Evolutionary conservation across 2,797 vertebrate genomes (phyloP).

Genomic region (Oreochromis grahami): DNA sequence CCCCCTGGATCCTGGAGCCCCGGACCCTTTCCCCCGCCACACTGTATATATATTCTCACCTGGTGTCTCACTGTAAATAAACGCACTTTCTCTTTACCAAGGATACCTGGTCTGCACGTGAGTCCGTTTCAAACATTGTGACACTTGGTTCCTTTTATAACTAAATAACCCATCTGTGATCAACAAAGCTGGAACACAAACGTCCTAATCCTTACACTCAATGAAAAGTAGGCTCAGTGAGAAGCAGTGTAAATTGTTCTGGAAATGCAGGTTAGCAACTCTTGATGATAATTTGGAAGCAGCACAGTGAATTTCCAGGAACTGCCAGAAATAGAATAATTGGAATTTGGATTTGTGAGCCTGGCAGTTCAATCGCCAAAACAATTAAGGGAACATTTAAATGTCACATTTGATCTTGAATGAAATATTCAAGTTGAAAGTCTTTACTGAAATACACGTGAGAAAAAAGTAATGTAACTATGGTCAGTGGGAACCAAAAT

Average conservation of each 20-base stretch:
- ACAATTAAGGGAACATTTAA: not conserved
- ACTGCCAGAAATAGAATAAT: not conserved
- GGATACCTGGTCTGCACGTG: too few relatives aligned
- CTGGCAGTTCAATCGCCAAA: not conserved
- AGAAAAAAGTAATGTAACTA: not conserved
- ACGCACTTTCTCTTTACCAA: too few relatives aligned
- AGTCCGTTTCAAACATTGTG: too few relatives aligned
- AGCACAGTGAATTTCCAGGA: not conserved
- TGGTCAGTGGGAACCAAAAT: not conserved
- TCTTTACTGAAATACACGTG: not conserved
- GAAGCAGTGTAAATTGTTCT: not conserved
- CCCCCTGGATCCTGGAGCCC: too few relatives aligned
- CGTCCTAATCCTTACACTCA: not conserved
- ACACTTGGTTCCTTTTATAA: too few relatives aligned
- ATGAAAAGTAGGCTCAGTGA: not conserved
- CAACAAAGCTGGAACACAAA: too few relatives aligned
- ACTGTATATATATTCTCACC: too few relatives aligned
- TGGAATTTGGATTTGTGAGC: not conserved
- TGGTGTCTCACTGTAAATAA: too few relatives aligned
- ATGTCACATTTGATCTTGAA: not conserved
- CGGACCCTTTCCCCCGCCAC: too few relatives aligned
- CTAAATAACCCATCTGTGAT: too few relatives aligned
- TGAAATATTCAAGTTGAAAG: not conserved
- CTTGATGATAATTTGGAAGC: not conserved
- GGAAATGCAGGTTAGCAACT: not conserved